phyloP scores from a whole-genome alignment of 2,113 vertebrate species.

The Vimba vimba region DNA sequence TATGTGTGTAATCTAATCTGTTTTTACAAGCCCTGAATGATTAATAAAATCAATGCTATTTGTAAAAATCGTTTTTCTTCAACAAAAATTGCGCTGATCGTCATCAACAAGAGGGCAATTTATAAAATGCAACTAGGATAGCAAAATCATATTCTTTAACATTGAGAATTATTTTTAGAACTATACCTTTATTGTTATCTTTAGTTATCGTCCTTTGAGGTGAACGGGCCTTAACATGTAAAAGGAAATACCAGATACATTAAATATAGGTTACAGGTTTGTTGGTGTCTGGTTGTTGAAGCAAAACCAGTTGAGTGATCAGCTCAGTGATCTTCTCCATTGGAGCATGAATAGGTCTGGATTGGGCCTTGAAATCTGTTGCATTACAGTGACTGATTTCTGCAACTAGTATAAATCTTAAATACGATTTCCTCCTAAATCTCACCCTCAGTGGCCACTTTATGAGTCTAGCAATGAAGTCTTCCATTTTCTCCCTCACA shows the following conservation, averaged over 20 bases:
- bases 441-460: constrained; percentile 70
- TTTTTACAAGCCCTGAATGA: neutral
- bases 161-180: too few relatives aligned
- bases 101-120: neutral
- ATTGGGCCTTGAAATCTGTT: constrained; percentile 16
- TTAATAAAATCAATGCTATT: neutral
- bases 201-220: too few relatives aligned
- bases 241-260: neutral
- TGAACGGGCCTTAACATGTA: neutral
- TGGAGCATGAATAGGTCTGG: neutral
- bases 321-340: neutral
- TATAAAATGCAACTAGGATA: neutral
- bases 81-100: neutral
- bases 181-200: too few relatives aligned
- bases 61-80: neutral
- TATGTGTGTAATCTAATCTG: neutral
- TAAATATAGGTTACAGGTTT: neutral
- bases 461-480: constrained; percentile 74
- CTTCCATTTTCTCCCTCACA: constrained; percentile 72
- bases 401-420: constrained; percentile 52
- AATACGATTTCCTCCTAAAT: constrained; percentile 67
- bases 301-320: neutral
- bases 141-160: neutral
- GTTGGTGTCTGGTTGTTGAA: neutral
- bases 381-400: constrained; percentile 53